Base-by-base conservation (phyloP, 1,140 invertebrate species). In the Teleopsis dalmanni region DNA sequence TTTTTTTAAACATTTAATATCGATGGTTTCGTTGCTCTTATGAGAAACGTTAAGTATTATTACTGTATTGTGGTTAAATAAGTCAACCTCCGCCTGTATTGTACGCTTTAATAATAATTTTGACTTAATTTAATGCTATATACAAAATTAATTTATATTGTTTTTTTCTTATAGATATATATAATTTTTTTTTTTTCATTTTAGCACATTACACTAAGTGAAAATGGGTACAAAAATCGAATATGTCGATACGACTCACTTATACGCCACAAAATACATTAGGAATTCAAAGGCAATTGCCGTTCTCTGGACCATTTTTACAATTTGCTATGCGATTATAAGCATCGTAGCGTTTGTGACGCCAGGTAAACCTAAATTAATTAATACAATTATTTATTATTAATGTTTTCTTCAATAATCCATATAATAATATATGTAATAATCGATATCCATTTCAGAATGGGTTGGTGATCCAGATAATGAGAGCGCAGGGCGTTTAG, bases 201-300 rank as follows among this genome's bases (percentile, higher is more conserved):
- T n/a, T n/a, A n/a, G n/a, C n/a, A n/a, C n/a, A n/a, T n/a, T n/a
- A n/a, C n/a, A n/a, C n/a, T n/a, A n/a, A n/a, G 23, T 10, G 10
- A 74, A 75, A 64, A 91, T 91, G 87, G 86, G 86, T 56, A 88
- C 87, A 14, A 91, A 91, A 78, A 86, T 91, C 56, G 88, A 91
- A 69, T 92, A 91, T 71, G 85, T 91, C 42, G 88, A 91, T 65
- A 87, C 86, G 41, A 84, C 84, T 45, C 88, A 92, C 72, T 81
- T 91, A 66, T 90, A 92, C 71, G 88, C 88, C 42, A 88, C 88
- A 18, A 94, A 90, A 72, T 97, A 96, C 72, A 86, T 94, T 34
- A 80, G 93, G 60, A 96, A 97, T 78, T 93, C 90, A 37, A 91
- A 94, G 76, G 93, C 94, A 31, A 93, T 98, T 46, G 93, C 91